Evolutionary conservation across 2,113 vertebrate species (phyloP).

Genomic region (Lipophrys pholis): DNA sequence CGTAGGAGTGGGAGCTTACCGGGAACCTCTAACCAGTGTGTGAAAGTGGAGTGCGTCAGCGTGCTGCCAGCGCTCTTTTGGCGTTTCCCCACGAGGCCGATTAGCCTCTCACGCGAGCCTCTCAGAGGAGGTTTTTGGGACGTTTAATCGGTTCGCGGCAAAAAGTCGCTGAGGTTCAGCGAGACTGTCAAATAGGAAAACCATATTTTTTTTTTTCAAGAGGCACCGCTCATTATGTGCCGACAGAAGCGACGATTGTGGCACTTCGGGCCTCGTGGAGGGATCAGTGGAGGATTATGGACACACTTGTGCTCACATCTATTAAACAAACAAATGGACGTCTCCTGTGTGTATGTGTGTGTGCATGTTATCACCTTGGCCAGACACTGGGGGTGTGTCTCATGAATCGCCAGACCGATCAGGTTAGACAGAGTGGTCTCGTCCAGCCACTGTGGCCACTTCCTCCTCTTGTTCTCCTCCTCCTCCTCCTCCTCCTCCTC

Average conservation of each 20-base stretch:
- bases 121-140: slow-evolving; percentile 33
- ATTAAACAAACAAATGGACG: slow-evolving; percentile 49
- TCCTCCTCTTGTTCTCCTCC: background rate
- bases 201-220: slow-evolving; percentile 19
- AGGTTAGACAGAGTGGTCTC: slow-evolving; percentile 77
- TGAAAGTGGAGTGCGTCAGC: slow-evolving; percentile 35
- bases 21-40: slow-evolving; percentile 39
- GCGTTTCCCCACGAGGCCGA: slow-evolving; percentile 45
- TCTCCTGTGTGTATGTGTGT: background rate
- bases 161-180: slow-evolving; percentile 39
- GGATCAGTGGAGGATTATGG: background rate
- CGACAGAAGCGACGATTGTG: slow-evolving; percentile 2
- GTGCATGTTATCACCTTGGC: slow-evolving; percentile 86
- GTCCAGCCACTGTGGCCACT: slow-evolving; percentile 63
- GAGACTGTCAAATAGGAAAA: slow-evolving; percentile 30
- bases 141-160: slow-evolving; percentile 52
- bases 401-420: slow-evolving; percentile 84
- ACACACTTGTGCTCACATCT: background rate
- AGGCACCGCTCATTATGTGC: slow-evolving; percentile 22
- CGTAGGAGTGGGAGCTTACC: slow-evolving; percentile 31
- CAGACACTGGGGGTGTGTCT: slow-evolving; percentile 89
- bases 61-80: slow-evolving; percentile 42
- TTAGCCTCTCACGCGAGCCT: slow-evolving; percentile 69
- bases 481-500: background rate
- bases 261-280: too few species aligned